phyloP scores from a whole-genome alignment of 2,888 invertebrate species.

The Petrophora chlorosata region DNA sequence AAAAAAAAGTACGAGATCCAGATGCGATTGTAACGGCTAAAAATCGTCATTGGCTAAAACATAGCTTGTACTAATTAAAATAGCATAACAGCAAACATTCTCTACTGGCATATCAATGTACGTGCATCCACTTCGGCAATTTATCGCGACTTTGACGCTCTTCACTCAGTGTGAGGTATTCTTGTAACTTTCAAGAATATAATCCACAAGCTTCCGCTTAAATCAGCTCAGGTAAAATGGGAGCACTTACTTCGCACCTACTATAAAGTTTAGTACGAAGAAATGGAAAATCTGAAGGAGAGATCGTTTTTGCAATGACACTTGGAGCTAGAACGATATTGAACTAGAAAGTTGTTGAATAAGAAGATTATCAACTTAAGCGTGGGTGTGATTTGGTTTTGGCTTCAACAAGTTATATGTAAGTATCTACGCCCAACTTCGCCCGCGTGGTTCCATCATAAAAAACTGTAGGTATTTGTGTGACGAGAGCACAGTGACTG shows the following conservation, averaged over 20 bases:
- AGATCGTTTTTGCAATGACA: not conserved
- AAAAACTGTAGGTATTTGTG: too few relatives aligned
- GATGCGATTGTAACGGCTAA: too few relatives aligned
- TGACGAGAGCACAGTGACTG: too few relatives aligned
- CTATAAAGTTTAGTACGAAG: constrained; percentile 14
- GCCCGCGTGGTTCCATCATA: too few relatives aligned
- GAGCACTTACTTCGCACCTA: constrained; percentile 10
- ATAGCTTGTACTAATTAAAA: not conserved
- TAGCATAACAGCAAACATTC: too few relatives aligned
- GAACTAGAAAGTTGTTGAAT: not conserved
- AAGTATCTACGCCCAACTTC: too few relatives aligned
- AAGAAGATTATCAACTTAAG: not conserved
- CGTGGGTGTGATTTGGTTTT: too few relatives aligned
- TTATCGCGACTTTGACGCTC: constrained; percentile 65
- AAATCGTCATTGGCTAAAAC: too few relatives aligned
- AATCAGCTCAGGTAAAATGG: constrained; percentile 18
- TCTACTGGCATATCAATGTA: constrained; percentile 1
- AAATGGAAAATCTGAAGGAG: constrained; percentile 12
- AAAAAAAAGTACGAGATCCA: too few relatives aligned
- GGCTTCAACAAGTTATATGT: too few relatives aligned
- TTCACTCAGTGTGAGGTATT: constrained; percentile 41
- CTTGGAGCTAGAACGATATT: not conserved
- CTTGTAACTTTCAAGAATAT: constrained; percentile 25
- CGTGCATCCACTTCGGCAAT: constrained; percentile 48
- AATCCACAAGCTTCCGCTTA: constrained; percentile 17